These are phyloP conservation scores for Lacerta viridis DNA, from an alignment of 2,797 vertebrate genomes.

Conservation along the genomic window DNA sequence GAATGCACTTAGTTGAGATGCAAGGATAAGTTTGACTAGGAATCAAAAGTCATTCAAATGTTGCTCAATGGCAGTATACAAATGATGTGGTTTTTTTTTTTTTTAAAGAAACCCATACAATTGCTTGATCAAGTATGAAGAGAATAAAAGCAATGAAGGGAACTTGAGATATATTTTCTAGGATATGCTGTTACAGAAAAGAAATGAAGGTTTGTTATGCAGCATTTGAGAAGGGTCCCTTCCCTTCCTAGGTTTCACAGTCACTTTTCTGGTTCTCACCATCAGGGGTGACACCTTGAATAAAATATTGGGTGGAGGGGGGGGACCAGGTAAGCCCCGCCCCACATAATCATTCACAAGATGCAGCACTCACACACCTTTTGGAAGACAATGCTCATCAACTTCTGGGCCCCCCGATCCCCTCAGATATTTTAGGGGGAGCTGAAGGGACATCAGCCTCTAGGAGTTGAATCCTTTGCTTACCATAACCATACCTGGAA, in stretches of 20 bases:
- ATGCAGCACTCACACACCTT: no score
- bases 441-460: no score
- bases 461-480: no score
- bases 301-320: no score
- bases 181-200: not conserved
- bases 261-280: not conserved
- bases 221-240: not conserved
- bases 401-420: no score
- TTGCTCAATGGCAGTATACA: not conserved
- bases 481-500: no score
- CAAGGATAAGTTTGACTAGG: constrained; percentile 3
- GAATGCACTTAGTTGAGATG: constrained; percentile 3
- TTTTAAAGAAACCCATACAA: not conserved
- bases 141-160: not conserved
- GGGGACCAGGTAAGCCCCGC: no score
- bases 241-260: not conserved
- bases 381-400: no score
- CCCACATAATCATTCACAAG: no score
- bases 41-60: constrained; percentile 18
- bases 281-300: no score
- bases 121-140: not conserved
- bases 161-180: not conserved
- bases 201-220: not conserved
- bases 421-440: no score
- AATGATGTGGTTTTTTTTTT: not conserved